phyloP scores from a whole-genome alignment of 1,140 invertebrate species.

The Drosophila novamexicana region DNA sequence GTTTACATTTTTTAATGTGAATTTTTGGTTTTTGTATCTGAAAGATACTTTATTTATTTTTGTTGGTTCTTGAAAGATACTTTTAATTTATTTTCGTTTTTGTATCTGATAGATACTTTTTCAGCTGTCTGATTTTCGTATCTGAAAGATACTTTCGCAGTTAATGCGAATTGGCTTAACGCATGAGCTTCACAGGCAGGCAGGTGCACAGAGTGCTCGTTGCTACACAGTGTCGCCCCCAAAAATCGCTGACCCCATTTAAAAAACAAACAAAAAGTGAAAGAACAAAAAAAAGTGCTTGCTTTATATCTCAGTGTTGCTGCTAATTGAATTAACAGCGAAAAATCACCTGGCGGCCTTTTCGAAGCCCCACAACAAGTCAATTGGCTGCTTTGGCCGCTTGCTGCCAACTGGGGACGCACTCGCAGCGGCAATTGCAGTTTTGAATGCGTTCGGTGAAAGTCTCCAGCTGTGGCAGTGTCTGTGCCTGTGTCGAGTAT shows the following conservation, averaged over 20 bases:
- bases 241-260: constrained; percentile 74
- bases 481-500: constrained; percentile 10
- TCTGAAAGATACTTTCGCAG: neutral
- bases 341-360: constrained; percentile 51
- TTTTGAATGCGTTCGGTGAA: constrained; percentile 78
- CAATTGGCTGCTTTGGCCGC: constrained; percentile 28
- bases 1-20: no score
- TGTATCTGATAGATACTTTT: neutral
- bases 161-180: neutral
- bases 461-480: constrained; percentile 41
- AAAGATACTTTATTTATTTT: neutral
- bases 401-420: constrained; percentile 31
- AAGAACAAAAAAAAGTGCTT: constrained; percentile 26
- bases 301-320: neutral
- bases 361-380: constrained; percentile 61
- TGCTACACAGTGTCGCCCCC: constrained; percentile 60
- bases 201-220: constrained; percentile 7
- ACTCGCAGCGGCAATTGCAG: constrained; percentile 65
- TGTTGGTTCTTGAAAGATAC: no score
- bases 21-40: neutral
- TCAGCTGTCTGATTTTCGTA: no score
- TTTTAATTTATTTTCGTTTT: neutral
- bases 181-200: constrained; percentile 46
- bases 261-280: neutral
- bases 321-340: constrained; percentile 70